A percentile compares a stretch with the other conserved stretches of the same genome.
phyloP scores from a whole-genome alignment of 2,797 vertebrate genomes.

The Microchirus variegatus region DNA sequence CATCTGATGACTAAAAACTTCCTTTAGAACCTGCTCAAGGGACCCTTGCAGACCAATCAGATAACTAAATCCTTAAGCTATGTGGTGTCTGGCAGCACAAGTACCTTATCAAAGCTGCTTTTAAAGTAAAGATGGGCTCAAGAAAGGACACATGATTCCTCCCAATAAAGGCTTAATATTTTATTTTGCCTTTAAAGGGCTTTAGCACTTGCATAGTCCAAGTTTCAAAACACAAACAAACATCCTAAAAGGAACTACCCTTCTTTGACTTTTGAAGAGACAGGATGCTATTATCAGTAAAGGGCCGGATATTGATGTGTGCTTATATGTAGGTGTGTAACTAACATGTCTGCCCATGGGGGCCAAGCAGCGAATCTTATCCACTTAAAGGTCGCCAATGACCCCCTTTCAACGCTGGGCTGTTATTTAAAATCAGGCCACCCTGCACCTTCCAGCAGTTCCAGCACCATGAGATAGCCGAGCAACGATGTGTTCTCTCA shows the following conservation, averaged over 20 bases:
- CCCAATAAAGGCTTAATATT: conserved; percentile 20
- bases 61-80: conserved; percentile 44
- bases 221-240: conserved; percentile 29
- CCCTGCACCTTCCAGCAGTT: conserved; percentile 48
- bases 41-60: conserved; percentile 35
- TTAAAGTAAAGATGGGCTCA: conserved; percentile 17
- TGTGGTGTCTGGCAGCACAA: conserved; percentile 15
- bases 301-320: conserved; percentile 15
- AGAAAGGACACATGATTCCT: conserved; percentile 30
- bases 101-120: conserved; percentile 46
- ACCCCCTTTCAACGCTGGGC: conserved; percentile 54
- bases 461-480: conserved; percentile 45
- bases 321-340: conserved; percentile 1
- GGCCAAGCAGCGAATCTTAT: conserved; percentile 57
- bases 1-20: conserved; percentile 19
- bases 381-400: conserved; percentile 69
- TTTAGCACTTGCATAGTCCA: not conserved
- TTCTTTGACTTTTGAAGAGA: conserved; percentile 50
- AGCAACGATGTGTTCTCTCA: conserved; percentile 6
- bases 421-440: conserved; percentile 70
- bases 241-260: conserved; percentile 37
- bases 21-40: conserved; percentile 8
- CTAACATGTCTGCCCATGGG: not conserved
- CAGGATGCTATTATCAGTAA: conserved; percentile 48
- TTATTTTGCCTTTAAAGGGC: conserved; percentile 17